Evolutionary conservation across 2,888 invertebrate genomes (phyloP).

Genomic region (Tetragonisca angustula): DNA sequence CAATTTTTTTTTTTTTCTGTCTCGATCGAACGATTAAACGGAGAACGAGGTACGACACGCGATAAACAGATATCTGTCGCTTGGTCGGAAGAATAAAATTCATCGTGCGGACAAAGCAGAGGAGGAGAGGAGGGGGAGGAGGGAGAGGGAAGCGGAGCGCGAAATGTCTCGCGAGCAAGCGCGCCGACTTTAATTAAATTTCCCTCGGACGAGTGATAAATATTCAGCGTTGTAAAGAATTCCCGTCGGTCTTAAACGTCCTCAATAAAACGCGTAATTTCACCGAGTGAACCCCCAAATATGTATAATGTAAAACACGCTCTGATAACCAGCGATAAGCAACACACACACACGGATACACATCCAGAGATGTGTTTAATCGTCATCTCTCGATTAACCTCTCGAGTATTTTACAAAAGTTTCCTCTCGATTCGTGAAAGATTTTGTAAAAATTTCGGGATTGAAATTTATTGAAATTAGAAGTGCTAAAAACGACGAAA

Average conservation of each 20-base stretch:
- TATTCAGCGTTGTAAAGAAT: slow-evolving; percentile 63
- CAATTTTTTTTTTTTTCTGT: no score
- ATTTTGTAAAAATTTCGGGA: no score
- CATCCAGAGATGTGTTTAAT: no score
- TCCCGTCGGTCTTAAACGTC: slow-evolving; percentile 40
- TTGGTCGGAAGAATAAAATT: background rate
- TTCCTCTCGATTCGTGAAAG: no score
- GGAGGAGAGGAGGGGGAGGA: no score
- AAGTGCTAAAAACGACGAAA: no score
- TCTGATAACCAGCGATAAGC: slow-evolving; percentile 7
- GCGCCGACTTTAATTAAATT: slow-evolving; percentile 57
- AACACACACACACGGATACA: no score
- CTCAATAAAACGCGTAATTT: slow-evolving; percentile 57
- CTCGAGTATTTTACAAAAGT: no score
- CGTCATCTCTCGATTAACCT: no score
- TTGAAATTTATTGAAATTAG: no score
- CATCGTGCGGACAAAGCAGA: background rate
- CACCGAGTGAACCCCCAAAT: slow-evolving; percentile 18
- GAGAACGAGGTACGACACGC: background rate
- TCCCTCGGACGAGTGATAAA: slow-evolving; percentile 47
- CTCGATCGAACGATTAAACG: background rate
- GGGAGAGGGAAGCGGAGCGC: background rate
- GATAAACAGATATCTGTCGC: background rate
- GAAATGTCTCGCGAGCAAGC: background rate
- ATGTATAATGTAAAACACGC: slow-evolving; percentile 20